Percentiles rank a stretch among this genome's conserved stretches.
Conservation (phyloP, 2,888 invertebrate species). For the Amiota mariae region DNA sequence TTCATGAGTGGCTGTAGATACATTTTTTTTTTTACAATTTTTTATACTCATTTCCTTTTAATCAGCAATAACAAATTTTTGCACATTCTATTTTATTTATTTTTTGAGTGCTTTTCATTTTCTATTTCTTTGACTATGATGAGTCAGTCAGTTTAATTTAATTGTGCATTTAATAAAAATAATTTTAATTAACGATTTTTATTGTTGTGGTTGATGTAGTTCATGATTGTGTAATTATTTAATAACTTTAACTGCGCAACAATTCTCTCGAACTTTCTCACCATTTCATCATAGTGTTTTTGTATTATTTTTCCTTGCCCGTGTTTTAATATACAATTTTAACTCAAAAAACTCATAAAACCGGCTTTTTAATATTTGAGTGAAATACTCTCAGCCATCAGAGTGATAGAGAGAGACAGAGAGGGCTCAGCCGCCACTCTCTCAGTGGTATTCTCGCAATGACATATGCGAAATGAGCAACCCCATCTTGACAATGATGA, state of each 20-base stretch:
- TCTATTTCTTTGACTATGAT: background rate
- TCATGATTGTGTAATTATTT: background rate
- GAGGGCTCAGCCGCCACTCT: no score
- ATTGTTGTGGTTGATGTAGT: background rate
- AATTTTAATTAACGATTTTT: background rate
- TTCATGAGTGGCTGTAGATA: background rate
- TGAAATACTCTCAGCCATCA: background rate
- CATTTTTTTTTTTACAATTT: background rate
- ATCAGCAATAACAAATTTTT: no score
- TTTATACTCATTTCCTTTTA: no score
- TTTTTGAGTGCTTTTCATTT: background rate
- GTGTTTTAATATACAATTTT: background rate
- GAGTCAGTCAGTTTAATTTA: background rate
- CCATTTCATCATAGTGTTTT: background rate
- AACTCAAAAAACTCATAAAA: constrained; percentile 12
- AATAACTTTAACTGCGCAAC: constrained; percentile 6
- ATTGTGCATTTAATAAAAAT: background rate
- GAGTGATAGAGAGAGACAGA: no score
- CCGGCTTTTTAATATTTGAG: constrained; percentile 26
- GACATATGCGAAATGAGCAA: no score
- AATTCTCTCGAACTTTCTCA: constrained; percentile 13
- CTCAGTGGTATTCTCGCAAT: no score
- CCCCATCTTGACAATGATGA: no score
- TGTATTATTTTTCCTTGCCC: background rate
- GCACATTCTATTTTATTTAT: no score